Base-by-base conservation (phyloP, 1,140 invertebrate species). In the Rhizoglyphus robini region DNA sequence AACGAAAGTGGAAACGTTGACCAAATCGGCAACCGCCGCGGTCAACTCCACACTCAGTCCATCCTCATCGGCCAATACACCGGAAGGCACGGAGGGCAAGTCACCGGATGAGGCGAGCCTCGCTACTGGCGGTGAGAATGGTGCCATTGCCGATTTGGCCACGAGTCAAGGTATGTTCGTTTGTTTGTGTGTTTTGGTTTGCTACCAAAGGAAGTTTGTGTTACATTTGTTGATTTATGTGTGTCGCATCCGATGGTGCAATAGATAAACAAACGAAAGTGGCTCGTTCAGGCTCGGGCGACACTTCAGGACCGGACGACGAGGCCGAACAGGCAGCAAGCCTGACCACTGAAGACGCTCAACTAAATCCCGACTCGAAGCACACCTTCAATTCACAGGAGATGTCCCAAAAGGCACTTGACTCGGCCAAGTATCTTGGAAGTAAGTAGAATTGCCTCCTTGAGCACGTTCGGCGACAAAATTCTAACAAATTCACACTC, bases 321-420 rank as follows among this genome's bases (percentile, higher is more conserved):
- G 58, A 60, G n/a, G 58, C 20, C 23, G 58, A 11, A 20, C 11
- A n/a, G 18, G 58, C 20, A 60, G 58, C 25, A 5, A 31, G 30
- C 36, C n/a, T 29, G 5, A 41, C 58, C 5, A 31, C n/a, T n/a
- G n/a, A n/a, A n/a, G n/a, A n/a, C n/a, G n/a, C n/a, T n/a, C n/a
- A n/a, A n/a, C n/a, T n/a, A n/a, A n/a, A n/a, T n/a, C n/a, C n/a
- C n/a, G n/a, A 41, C 18, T 20, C 27, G n/a, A 41, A 63, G 34
- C 61, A 63, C 1, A n/a, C 63, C 23, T 48, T 49, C 11, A 64
- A 41, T 64, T 32, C 15, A 1, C 76, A 78, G 68, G 76, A 78
- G 65, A 89, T 90, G 73, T 90, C 89, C 69, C 88, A 86, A 70
- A 93, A 93, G 80, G 90, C 90, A 59, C 80, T 92, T 68, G 88